Evolutionary conservation across 1,140 invertebrate species (phyloP), one percentile per base, ranked within the genome.

Genomic region (Scaptomyza pallida): DNA sequence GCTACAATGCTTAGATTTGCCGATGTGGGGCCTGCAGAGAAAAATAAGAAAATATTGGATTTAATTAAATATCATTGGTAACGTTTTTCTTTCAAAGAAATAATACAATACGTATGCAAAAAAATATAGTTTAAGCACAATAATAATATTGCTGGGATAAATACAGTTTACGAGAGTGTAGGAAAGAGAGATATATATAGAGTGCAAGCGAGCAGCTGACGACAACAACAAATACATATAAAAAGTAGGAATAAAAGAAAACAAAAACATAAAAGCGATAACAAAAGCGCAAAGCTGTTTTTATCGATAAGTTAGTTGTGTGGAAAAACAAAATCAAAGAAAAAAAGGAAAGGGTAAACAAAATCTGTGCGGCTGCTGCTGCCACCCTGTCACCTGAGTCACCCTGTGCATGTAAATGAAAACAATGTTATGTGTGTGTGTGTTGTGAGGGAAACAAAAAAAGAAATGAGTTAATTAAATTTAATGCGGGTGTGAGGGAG

Each of bases 1-100:
- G 80, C 80, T 13, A 85, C 80, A 41, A 85, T 85, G 73, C 81
- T 85, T 19, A 85, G 77, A 64, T 86, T 85, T n/a, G 80, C 64
- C 15, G 80, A 80, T 19, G 67, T 85, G 37, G 64, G n/a, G 68
- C 81, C 81, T 85, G n/a, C 40, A n/a, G 0, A 23, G 5, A 16
- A 33, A 61, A 12, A 35, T 13, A 13, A 17, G 37, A 41, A 62
- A 44, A 4, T 45, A n/a, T n/a, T n/a, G 12, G 5, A n/a, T n/a
- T n/a, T 47, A 50, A 37, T 85, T 69, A 85, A n/a, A 60, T 40
- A 48, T 62, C 33, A 51, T 51, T 56, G 1, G 19, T 33, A 41
- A 16, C 69, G 30, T 5, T 44, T 23, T 35, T 35, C 33, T 19
- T n/a, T 35, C 3, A 26, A 8, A 47, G 10, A 10, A 57, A 17